Conservation (phyloP, 2,888 invertebrate species). For the Argynnis bischoffii region DNA sequence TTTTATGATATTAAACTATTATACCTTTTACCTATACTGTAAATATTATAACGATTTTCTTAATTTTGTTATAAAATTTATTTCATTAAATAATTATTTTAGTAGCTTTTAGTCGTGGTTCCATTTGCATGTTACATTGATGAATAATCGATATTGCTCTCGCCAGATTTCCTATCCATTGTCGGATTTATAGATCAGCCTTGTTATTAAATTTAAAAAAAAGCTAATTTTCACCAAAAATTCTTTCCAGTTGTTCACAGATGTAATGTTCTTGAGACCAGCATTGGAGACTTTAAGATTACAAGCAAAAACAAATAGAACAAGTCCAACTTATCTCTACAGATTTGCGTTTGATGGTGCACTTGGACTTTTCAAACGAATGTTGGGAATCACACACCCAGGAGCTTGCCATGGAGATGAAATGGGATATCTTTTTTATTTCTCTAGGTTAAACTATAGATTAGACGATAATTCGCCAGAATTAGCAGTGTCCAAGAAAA, state of each 20-base stretch:
- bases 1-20: neutral
- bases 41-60: too few species aligned
- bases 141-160: too few species aligned
- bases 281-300: conserved; percentile 77
- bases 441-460: conserved; percentile 83
- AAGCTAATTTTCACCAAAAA: neutral
- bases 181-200: too few species aligned
- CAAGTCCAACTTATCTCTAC: conserved; percentile 82
- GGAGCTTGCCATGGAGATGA: conserved; percentile 85
- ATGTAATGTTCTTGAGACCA: conserved; percentile 84
- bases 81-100: too few species aligned
- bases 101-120: too few species aligned
- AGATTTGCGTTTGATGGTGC: conserved; percentile 84
- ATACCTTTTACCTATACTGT: too few species aligned
- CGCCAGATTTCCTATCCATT: too few species aligned
- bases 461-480: conserved; percentile 83
- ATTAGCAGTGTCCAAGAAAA: conserved; percentile 80
- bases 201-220: neutral
- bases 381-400: conserved; percentile 82
- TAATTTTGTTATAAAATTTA: too few species aligned
- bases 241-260: conserved; percentile 80
- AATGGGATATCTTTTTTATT: conserved; percentile 85
- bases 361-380: conserved; percentile 83
- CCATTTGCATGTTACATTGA: too few species aligned
- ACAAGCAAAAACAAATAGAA: conserved; percentile 63